Conservation (phyloP, 2,113 vertebrate species). For the Psilopsiagon aurifrons region DNA sequence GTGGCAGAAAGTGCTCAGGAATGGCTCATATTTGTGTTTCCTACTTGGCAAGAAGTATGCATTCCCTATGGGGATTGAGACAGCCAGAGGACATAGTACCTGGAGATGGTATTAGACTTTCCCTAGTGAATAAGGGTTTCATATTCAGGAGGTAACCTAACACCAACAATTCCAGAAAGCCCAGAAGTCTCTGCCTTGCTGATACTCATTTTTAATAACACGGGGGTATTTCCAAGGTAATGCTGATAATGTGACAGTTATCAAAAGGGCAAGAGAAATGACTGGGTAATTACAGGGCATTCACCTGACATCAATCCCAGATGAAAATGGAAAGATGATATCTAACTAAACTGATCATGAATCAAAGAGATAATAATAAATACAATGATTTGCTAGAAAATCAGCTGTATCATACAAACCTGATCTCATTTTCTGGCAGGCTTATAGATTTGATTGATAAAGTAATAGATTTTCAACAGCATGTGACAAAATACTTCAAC, state of each 20-base stretch:
- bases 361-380: conserved; percentile 43
- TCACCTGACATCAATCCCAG: conserved; percentile 48
- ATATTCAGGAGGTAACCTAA: neutral
- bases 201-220: neutral
- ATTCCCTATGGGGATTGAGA: neutral
- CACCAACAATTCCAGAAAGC: neutral
- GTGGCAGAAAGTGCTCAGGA: neutral
- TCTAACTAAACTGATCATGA: conserved; percentile 40
- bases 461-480: conserved; percentile 60
- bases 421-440: conserved; percentile 32
- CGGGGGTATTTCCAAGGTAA: neutral
- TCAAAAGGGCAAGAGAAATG: conserved; percentile 15
- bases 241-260: neutral
- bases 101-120: neutral
- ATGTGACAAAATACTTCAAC: conserved; percentile 61
- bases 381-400: conserved; percentile 19
- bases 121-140: neutral
- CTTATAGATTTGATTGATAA: conserved; percentile 67
- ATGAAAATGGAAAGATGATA: conserved; percentile 25
- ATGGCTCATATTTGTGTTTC: neutral
- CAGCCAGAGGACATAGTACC: fast-evolving
- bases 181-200: neutral
- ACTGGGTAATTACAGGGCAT: conserved; percentile 45
- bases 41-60: neutral
- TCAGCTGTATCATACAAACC: conserved; percentile 17